Evolutionary conservation across 2,888 invertebrate genomes (phyloP), one percentile per base, ranked within the genome.

Genomic region (Rotaria sp.): DNA sequence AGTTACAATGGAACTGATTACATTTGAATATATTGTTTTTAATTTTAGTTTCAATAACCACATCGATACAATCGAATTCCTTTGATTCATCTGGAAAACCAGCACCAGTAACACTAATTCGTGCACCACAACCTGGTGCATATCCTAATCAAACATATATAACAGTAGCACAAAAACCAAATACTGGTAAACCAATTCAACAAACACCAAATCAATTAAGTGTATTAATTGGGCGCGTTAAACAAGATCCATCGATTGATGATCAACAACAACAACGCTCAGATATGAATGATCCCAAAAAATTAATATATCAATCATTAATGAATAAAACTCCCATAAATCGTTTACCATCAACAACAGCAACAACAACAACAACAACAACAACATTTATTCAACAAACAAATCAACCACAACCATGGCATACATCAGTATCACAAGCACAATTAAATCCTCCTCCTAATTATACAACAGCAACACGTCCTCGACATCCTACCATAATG

Each of bases 401-500:
- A 7, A 67, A 67, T 21, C 67, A 67, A 84, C 80, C 55, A 45
- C 30, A 45, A 84, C 84, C 45, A 30, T 84, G 50, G 52, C 48
- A 84, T 84, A 52, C 84, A 1, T 84, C 84, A 80, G 26, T 45
- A 21, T 45, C 80, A 26, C 80, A 80, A 45, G 18, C 41, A 26
- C 80, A 80, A n/a, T 45, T 80, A 8, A 35, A 48, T 80, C 80
- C 24, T 10, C 41, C 80, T n/a, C 80, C 80, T 45, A 80, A 80
- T 80, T 80, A 80, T 45, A n/a, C 26, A 21, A 45, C 45, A 26
- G 45, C 80, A 18, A 80, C 80, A 45, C 80, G 80, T n/a, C 80
- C 41, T 26, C 80, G 80, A 45, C 80, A 41, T 80, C 80, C 41
- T 45, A 84, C 52, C 38, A 86, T 55, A 86, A 74, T 52, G n/a